Conservation (phyloP, 2,888 invertebrate genomes). For the Rotaria magnacalcarata region DNA sequence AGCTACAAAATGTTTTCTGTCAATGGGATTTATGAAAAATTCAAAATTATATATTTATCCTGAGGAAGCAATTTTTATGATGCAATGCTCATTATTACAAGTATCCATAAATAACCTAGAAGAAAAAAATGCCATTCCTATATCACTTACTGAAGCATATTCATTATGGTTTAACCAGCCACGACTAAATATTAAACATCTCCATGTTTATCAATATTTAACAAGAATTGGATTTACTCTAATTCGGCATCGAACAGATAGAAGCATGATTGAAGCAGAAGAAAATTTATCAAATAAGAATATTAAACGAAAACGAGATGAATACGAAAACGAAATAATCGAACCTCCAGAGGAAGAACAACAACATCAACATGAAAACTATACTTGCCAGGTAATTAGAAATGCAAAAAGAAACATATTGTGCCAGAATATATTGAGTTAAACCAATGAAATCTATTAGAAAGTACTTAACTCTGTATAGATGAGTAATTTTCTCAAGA, state of each 20-base stretch:
- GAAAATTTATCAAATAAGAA: not conserved
- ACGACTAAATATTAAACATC: not conserved
- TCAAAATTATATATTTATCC: not conserved
- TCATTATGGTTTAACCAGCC: not conserved
- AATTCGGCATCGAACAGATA: not conserved
- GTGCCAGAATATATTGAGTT: too few relatives aligned
- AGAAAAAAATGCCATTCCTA: not conserved
- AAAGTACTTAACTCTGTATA: too few relatives aligned
- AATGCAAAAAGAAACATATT: not conserved
- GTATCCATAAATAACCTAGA: not conserved
- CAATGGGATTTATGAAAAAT: not conserved
- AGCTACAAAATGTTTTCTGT: not conserved
- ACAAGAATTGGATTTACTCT: not conserved
- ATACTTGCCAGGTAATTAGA: not conserved
- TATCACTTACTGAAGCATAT: not conserved
- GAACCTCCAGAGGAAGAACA: not conserved
- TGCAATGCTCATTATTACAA: not conserved
- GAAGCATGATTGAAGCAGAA: not conserved
- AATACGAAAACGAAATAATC: not conserved
- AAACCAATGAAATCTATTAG: too few relatives aligned
- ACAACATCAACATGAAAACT: not conserved
- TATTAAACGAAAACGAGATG: not conserved
- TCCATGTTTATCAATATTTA: conserved; percentile 5
- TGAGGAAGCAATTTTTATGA: not conserved
- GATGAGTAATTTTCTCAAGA: too few relatives aligned